Percentiles rank a stretch among this genome's conserved stretches.
These are phyloP conservation scores for Chrysochloris asiatica DNA, from an alignment of 2,113 vertebrate genomes.

Conservation along the genomic window DNA sequence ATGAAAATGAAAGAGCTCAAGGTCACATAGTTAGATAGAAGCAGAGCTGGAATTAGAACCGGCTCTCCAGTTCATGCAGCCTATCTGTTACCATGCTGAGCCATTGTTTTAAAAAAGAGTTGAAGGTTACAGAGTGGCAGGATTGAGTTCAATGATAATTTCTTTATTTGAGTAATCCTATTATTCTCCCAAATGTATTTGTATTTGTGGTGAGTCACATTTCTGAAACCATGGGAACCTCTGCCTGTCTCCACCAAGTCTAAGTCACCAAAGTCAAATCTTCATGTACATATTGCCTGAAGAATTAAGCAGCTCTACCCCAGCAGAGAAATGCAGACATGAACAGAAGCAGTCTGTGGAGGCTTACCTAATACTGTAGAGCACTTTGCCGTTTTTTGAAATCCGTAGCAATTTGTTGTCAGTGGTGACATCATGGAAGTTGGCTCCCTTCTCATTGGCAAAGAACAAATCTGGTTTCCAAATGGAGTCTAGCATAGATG, in stretches of 20 bases:
- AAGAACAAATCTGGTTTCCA: slow-evolving; percentile 99
- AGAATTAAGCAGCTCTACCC: neutral
- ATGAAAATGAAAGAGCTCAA: neutral
- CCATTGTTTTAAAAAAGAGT: neutral
- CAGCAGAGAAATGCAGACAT: neutral
- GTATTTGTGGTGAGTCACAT: neutral
- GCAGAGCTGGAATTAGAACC: neutral
- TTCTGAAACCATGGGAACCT: slow-evolving; percentile 25
- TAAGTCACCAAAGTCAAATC: slow-evolving; percentile 57
- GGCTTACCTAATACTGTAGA: slow-evolving; percentile 97
- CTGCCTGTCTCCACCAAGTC: neutral
- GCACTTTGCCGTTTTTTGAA: slow-evolving; percentile 97
- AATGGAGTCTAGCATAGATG: slow-evolving; percentile 99
- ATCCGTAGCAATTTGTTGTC: slow-evolving; percentile 99
- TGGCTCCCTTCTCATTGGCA: slow-evolving; percentile 99
- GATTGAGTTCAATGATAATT: slow-evolving; percentile 1
- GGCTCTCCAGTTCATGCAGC: neutral
- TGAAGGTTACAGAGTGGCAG: neutral
- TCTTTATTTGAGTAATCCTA: neutral
- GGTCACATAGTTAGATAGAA: neutral
- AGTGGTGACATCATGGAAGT: slow-evolving; percentile 99
- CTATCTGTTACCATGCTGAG: neutral
- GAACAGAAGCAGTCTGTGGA: neutral
- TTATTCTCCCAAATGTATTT: neutral
- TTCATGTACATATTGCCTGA: neutral